Conservation (phyloP, 2,113 vertebrate species). For the Barnardius zonarius region DNA sequence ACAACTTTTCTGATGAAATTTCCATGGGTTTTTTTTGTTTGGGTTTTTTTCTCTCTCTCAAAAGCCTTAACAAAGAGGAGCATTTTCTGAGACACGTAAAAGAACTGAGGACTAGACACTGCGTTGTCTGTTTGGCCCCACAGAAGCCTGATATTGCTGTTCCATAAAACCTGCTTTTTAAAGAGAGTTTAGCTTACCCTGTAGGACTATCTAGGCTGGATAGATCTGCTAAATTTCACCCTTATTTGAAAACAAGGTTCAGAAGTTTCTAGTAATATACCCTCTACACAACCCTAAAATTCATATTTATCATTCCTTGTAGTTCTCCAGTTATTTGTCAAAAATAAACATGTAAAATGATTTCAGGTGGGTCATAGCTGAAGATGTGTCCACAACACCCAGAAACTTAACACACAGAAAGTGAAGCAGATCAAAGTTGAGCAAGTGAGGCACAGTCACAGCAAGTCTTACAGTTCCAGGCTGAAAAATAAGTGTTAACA, state of each 20-base stretch:
- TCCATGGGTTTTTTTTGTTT: not conserved
- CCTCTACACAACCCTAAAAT: not conserved
- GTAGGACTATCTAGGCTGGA: not conserved
- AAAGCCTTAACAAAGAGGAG: not conserved
- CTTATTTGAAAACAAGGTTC: accelerated
- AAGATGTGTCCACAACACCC: not conserved
- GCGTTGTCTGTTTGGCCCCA: not conserved
- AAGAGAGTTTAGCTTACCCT: not conserved
- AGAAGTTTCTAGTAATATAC: not conserved
- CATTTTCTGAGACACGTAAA: not conserved
- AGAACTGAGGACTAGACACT: not conserved
- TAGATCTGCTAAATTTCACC: not conserved
- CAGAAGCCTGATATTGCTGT: not conserved
- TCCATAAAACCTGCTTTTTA: not conserved
- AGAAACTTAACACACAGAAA: not conserved
- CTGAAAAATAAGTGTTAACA: not conserved
- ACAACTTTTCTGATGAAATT: not conserved
- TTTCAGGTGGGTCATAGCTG: not conserved
- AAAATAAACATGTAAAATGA: not conserved
- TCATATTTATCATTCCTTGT: not conserved
- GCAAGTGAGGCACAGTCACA: not conserved
- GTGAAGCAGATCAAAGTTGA: not conserved
- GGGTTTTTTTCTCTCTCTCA: not conserved
- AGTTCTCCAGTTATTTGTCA: not conserved
- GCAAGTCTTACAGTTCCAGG: not conserved